Base-by-base conservation (phyloP, 2,888 invertebrate species). In the Eulithis testata region DNA sequence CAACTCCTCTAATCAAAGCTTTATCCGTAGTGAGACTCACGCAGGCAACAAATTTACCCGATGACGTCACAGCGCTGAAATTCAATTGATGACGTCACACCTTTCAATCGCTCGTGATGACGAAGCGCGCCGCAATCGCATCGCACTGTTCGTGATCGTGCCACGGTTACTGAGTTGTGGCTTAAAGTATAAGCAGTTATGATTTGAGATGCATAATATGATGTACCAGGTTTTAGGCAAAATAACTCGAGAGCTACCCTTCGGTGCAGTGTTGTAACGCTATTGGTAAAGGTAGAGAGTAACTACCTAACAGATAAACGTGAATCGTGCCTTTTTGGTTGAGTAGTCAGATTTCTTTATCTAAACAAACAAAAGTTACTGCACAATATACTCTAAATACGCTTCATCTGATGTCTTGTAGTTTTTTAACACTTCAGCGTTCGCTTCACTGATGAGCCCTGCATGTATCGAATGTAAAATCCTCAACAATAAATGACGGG, bases 21-120 rank as follows among this genome's bases (percentile, higher is more conserved):
- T 51, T 31, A 51, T 51, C 44, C 21, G n/a, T 54, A 61, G n/a
- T 37, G 11, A 1, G 1, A 53, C 49, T 54, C 54, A 40, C 49
- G 47, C 43, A 47, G 37, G 40, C 40, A 54, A 55, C 54, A 55
- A 53, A 61, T 60, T 47, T 59, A 45, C 52, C 60, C 60, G 64
- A 63, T 66, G 62, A 66, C 65, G 69, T 69, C 66, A 66, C 56
- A 49, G 44, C 49, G 52, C 45, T 60, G 55, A 65, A 65, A 59
- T 61, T 57, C 60, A 58, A 49, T 63, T 56, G 67, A 60, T 69
- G 67, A 71, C 67, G 67, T 58, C 57, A 58, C 63, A 65, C 62
- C 67, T 49, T 21, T 49, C 60, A 65, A 65, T 61, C 61, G 57
- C 60, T 60, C 54, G 65, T 56, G 69, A 60, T 69, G 69, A 71